phyloP scores from a whole-genome alignment of 1,140 invertebrate genomes.

The Melitaea cinxia region DNA sequence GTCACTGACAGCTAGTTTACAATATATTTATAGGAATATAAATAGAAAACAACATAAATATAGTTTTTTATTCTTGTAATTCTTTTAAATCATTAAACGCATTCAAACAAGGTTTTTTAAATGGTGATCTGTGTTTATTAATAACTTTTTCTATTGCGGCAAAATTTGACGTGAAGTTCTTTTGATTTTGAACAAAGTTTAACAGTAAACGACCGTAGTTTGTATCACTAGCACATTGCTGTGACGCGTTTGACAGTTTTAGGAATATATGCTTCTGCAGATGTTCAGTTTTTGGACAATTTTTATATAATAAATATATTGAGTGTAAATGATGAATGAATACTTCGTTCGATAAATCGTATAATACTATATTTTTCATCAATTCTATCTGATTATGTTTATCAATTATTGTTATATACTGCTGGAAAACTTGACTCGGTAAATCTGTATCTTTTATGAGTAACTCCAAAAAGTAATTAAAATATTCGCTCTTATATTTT shows the following conservation, averaged over 20 bases:
- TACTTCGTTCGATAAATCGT: constrained; percentile 39
- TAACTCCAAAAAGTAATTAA: constrained; percentile 37
- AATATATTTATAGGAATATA: too few species aligned
- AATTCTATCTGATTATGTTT: constrained; percentile 33
- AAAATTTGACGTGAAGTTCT: constrained; percentile 14
- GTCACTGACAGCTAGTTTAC: too few species aligned
- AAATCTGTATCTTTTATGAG: constrained; percentile 47
- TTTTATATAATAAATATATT: constrained; percentile 50
- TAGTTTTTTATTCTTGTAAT: background rate
- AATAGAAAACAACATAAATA: too few species aligned
- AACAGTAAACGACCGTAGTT: constrained; percentile 55
- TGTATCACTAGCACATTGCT: constrained; percentile 42
- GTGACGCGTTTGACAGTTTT: constrained; percentile 33
- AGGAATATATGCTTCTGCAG: constrained; percentile 46
- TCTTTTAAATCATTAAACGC: constrained; percentile 39
- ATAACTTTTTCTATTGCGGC: constrained; percentile 38
- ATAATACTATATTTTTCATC: constrained; percentile 35
- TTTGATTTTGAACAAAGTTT: constrained; percentile 45
- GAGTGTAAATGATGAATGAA: constrained; percentile 49
- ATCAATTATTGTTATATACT: constrained; percentile 45
- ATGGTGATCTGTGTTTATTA: constrained; percentile 47
- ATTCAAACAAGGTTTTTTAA: constrained; percentile 51
- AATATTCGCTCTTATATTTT: constrained; percentile 31
- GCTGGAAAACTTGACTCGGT: constrained; percentile 42
- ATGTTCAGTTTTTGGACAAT: constrained; percentile 42